Conservation (phyloP, 2,888 invertebrate genomes). For the Eurytoma californica region DNA sequence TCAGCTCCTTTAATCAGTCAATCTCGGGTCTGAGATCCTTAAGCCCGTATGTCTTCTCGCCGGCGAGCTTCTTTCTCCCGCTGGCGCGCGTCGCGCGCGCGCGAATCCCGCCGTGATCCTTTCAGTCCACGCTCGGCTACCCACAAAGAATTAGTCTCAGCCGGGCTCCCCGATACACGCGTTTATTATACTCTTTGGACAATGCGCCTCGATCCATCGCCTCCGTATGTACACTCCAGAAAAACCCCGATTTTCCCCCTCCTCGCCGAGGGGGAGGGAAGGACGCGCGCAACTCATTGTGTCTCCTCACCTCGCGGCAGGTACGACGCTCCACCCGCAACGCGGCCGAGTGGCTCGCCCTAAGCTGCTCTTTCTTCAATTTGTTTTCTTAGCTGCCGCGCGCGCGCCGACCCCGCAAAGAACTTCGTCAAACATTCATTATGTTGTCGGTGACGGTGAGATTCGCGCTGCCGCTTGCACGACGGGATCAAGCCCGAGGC, state of each 20-base stretch:
- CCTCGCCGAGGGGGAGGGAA: neutral
- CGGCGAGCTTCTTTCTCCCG: neutral
- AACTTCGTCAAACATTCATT: conserved; percentile 72
- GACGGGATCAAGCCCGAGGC: neutral
- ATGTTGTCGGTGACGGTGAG: conserved; percentile 70
- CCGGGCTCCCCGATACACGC: conserved; percentile 62
- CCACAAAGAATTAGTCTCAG: conserved; percentile 68
- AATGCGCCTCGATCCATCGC: conserved; percentile 63
- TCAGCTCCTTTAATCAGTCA: conserved; percentile 54
- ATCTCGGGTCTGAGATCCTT: conserved; percentile 16
- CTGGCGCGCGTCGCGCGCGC: neutral
- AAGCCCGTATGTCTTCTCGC: conserved; percentile 12
- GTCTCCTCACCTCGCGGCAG: neutral
- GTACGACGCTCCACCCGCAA: conserved; percentile 22
- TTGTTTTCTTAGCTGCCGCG: conserved; percentile 73
- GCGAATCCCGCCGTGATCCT: conserved; percentile 55
- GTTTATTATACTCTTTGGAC: conserved; percentile 73
- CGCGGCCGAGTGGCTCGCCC: conserved; percentile 16
- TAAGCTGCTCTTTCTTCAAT: conserved; percentile 64
- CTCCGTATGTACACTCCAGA: conserved; percentile 13
- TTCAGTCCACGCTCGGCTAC: conserved; percentile 73
- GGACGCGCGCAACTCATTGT: conserved; percentile 46
- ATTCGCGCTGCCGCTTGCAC: neutral
- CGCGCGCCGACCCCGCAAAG: conserved; percentile 52
- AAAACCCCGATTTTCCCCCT: conserved; percentile 8